A percentile compares a stretch with the other conserved stretches of the same genome.
Evolutionary conservation across 2,113 vertebrate species (phyloP).

Genomic region (Anarhynchus alexandrinus): DNA sequence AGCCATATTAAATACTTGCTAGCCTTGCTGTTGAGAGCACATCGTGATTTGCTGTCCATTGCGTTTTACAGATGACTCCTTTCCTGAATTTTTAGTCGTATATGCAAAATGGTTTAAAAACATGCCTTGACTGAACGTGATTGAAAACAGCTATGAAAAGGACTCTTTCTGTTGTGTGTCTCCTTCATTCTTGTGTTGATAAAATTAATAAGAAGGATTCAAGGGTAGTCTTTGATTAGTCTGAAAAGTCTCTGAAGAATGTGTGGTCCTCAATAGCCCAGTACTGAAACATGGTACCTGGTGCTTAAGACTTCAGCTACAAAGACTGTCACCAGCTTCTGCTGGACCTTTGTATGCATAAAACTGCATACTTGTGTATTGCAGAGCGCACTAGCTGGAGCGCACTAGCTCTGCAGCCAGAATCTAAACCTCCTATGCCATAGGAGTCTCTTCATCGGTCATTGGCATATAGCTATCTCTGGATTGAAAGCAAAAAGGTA

Average conservation of each 20-base stretch:
- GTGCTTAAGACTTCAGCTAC: neutral
- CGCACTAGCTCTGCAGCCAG: neutral
- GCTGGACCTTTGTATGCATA: neutral
- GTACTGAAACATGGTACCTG: neutral
- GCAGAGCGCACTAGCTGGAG: neutral
- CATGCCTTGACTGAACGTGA: neutral
- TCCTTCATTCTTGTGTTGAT: neutral
- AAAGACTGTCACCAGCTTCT: neutral
- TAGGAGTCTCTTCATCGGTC: accelerated
- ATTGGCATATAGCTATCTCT: neutral
- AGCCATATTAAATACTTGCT: neutral
- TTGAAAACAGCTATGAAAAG: neutral
- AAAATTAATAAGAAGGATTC: neutral
- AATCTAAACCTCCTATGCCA: neutral
- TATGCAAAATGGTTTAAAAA: neutral
- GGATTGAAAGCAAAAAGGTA: neutral
- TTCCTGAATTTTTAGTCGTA: neutral
- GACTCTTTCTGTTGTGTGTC: neutral
- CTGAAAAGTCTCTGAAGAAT: neutral
- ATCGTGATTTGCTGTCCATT: neutral
- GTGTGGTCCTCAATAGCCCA: neutral
- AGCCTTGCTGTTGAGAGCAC: neutral
- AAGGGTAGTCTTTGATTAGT: neutral
- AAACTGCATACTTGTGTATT: neutral
- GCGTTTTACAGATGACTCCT: neutral